These are phyloP conservation scores for Bubalus kerabau DNA, from an alignment of 2,113 vertebrate species.

Conservation along the genomic window DNA sequence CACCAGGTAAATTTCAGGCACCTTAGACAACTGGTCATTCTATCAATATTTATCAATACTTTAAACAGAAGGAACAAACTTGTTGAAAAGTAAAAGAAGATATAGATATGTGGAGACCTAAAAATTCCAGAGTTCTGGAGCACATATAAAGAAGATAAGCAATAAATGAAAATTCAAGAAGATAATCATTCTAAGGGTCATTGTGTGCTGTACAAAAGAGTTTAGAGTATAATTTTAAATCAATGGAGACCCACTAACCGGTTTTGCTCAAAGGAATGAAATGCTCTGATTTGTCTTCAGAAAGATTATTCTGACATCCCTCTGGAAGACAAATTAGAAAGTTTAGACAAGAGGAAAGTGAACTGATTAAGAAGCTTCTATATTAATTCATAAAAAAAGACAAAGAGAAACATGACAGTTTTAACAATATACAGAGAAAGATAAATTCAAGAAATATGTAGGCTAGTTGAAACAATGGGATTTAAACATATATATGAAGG, in stretches of 20 bases:
- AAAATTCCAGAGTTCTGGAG: neutral
- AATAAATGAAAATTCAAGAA: neutral
- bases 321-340: conserved; percentile 18
- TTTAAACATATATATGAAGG: neutral
- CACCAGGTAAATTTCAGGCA: neutral
- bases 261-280: conserved; percentile 11
- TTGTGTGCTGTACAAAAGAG: neutral
- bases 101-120: neutral
- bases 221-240: neutral
- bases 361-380: neutral
- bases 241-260: neutral
- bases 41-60: neutral
- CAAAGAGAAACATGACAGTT: neutral
- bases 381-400: neutral
- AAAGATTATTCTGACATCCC: neutral
- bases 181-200: neutral
- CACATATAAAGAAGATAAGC: neutral
- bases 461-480: neutral
- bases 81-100: neutral
- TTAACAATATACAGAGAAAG: neutral
- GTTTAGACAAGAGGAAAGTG: neutral
- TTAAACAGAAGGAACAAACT: neutral
- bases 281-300: neutral
- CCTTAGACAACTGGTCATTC: neutral
- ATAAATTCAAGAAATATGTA: conserved; percentile 3